A percentile compares a stretch with the other conserved stretches of the same genome.
Conservation (phyloP, 1,140 invertebrate genomes). For the Lerema accius region DNA sequence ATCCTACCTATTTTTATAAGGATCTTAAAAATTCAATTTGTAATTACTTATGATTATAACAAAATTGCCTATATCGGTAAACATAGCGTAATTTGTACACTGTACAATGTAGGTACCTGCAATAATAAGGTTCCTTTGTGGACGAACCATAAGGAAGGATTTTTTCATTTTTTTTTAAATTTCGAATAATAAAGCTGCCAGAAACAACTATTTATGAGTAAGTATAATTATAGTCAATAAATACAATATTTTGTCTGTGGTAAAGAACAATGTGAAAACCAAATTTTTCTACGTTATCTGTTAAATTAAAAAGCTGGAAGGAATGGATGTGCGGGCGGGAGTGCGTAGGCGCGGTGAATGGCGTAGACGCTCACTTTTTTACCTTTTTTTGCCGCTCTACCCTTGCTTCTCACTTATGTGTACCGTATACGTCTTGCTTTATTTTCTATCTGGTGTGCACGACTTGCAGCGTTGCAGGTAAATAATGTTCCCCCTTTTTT, state of each 20-base stretch:
- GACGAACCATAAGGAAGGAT: too few species aligned
- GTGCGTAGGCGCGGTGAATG: conserved; percentile 47
- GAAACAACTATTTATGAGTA: too few species aligned
- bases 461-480: conserved; percentile 68
- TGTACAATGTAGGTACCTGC: too few species aligned
- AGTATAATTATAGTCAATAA: too few species aligned
- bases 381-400: conserved; percentile 72
- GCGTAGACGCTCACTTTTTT: conserved; percentile 59
- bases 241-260: conserved; percentile 10
- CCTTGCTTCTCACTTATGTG: conserved; percentile 66
- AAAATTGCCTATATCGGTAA: too few species aligned
- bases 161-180: too few species aligned
- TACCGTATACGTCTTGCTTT: conserved; percentile 60
- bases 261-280: not conserved
- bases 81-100: too few species aligned
- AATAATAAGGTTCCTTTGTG: too few species aligned
- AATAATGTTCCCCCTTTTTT: conserved; percentile 68
- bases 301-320: conserved; percentile 29
- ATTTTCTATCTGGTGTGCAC: conserved; percentile 56
- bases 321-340: conserved; percentile 38
- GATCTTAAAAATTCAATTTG: too few species aligned
- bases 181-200: too few species aligned
- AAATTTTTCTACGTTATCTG: conserved; percentile 7
- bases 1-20: too few species aligned
- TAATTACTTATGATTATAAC: too few species aligned